Conservation (phyloP, 2,888 invertebrate species). For the Xylota sylvarum region DNA sequence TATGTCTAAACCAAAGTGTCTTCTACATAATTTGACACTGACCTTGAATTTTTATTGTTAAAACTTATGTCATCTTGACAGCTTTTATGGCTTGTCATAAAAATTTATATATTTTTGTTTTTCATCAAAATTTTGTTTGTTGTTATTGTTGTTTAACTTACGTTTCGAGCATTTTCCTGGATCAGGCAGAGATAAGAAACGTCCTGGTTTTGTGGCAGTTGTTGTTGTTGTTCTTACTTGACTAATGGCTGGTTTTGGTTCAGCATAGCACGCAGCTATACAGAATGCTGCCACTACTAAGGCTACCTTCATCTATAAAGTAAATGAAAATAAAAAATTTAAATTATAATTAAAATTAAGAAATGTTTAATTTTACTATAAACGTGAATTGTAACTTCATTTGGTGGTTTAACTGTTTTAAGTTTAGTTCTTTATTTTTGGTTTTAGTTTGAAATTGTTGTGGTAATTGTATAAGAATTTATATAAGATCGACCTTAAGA, state of each 20-base stretch:
- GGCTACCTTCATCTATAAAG: constrained; percentile 90
- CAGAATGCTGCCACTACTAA: constrained; percentile 86
- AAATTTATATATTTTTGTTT: not conserved
- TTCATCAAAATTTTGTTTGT: not conserved
- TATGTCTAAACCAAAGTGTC: not conserved
- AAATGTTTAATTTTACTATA: not conserved
- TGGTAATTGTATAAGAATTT: too few species aligned
- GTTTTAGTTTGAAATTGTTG: not conserved
- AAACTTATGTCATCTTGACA: not conserved
- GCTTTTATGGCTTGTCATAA: not conserved
- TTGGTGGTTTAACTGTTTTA: constrained; percentile 11
- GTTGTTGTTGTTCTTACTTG: constrained; percentile 87
- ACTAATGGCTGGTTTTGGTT: constrained; percentile 86
- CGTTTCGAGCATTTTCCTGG: constrained; percentile 93
- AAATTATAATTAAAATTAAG: not conserved
- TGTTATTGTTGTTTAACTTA: constrained; percentile 86
- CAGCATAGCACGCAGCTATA: constrained; percentile 87
- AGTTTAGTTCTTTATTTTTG: not conserved
- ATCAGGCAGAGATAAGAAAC: constrained; percentile 92
- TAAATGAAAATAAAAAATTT: constrained; percentile 54
- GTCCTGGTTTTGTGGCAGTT: constrained; percentile 90
- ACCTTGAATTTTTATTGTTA: constrained; percentile 12
- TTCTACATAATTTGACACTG: constrained; percentile 13
- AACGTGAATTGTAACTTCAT: not conserved
- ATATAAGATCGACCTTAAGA: too few species aligned